Evolutionary conservation across 2,113 vertebrate species (phyloP), one percentile per base, ranked within the genome.

Genomic region (Sturnira hondurensis): DNA sequence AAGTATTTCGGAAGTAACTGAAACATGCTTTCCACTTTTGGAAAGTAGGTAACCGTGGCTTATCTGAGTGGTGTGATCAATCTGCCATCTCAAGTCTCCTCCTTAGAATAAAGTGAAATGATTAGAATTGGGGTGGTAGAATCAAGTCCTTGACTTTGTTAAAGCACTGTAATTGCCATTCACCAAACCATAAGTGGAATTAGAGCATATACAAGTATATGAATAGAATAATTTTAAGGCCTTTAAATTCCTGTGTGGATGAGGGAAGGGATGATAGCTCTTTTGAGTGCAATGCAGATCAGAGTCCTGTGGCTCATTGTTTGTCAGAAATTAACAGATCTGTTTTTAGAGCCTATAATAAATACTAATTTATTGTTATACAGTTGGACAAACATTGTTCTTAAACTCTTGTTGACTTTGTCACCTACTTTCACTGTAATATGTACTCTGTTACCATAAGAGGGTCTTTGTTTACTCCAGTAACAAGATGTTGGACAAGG

Each of bases 381-480:
- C 45, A 73, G n/a, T 73, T 81, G 36, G 33, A 22, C n/a, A 84
- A 73, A 68, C n/a, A 16, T 67, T 91, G 41, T 87, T 67, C 54
- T 92, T 58, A 84, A 96, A 77, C n/a, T 82, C 82, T 67, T 78
- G 58, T 88, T 95, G 81, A 89, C 82, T 93, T 96, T 86, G 84
- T 95, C 94, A 86, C 88, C 91, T 89, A 93, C 95, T 96, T 97
- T 96, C 71, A 78, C 45, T 91, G 85, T 58, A 95, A 61, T 92
- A 36, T 70, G 77, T 85, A 56, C 81, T 93, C 71, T 91, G 68
- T 88, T 78, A 61, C 83, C 58, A 70, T 96, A 78, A 97, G 58
- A 82, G 89, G 68, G 52, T 58, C 91, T 97, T 97, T 97, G 96
- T 97, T 97, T 97, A 97, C 92, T 98, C 54, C 71, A 96, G 41